phyloP scores from a whole-genome alignment of 1,140 invertebrate genomes.

The Drosophila kohkoa region DNA sequence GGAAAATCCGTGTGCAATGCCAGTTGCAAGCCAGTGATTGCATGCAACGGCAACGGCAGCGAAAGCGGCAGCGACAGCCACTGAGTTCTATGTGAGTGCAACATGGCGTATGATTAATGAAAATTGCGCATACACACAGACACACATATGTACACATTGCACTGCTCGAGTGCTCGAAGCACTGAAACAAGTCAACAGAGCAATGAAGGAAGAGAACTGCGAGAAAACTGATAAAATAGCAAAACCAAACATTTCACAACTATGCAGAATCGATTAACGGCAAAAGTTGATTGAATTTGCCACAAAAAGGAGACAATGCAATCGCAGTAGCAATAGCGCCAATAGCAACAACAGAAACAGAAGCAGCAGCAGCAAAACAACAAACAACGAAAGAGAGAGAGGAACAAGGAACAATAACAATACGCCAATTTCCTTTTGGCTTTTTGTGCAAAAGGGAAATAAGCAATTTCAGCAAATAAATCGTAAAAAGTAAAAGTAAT shows the following conservation, averaged over 20 bases:
- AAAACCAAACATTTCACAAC: constrained; percentile 23
- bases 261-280: constrained; percentile 75
- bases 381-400: constrained; percentile 15
- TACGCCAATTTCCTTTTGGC: constrained; percentile 57
- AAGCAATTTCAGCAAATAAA: constrained; percentile 83
- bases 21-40: constrained; percentile 56
- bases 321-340: constrained; percentile 27
- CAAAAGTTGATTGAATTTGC: constrained; percentile 76
- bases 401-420: constrained; percentile 45
- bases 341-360: constrained; percentile 46
- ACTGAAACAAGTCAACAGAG: constrained; percentile 22
- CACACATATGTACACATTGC: not conserved
- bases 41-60: constrained; percentile 13
- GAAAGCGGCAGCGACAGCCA: constrained; percentile 6
- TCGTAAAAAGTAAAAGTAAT: constrained; percentile 83
- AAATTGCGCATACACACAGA: constrained; percentile 35
- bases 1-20: constrained; percentile 79
- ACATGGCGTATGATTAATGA: constrained; percentile 80
- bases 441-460: constrained; percentile 68
- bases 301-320: constrained; percentile 62
- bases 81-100: constrained; percentile 60
- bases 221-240: constrained; percentile 48
- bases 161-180: constrained; percentile 8
- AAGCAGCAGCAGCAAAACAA: constrained; percentile 16
- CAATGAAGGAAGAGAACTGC: constrained; percentile 33